Base-by-base conservation (phyloP, 2,113 vertebrate genomes). In the Hylia prasina region DNA sequence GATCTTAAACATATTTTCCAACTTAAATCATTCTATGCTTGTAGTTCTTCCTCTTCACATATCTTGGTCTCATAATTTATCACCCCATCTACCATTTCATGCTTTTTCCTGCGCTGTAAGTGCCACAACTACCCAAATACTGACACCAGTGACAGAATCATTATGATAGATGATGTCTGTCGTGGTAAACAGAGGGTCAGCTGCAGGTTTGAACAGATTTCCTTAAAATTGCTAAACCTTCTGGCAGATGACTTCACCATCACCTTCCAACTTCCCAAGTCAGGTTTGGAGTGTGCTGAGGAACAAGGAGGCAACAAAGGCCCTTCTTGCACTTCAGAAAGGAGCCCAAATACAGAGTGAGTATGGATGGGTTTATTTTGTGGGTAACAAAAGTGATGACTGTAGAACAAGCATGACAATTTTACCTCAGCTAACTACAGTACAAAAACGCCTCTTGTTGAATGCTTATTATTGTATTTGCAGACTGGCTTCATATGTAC, bases 381-480 rank as follows among this genome's bases (percentile, higher is more conserved):
- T 64, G 63, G 37, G 33, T 83, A 87, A 94, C 66, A 72, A 21
- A 88, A 86, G 63, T 60, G 31, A 61, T 10, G n/a, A 60, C 1
- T 88, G 80, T 91, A 58, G 69, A 75, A 73, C 71, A 94, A 90
- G 61, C 31, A 64, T 6, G 45, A 64, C 33, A 61, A 79, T 93
- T 91, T 93, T 90, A 91, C 37, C 31, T 91, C 88, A 87, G 33
- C 19, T 89, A 75, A 72, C 37, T 92, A 37, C 31, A 53, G 45
- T 12, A 63, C 63, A 81, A 81, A 93, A 95, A 70, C 5, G 17
- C 37, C 66, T 83, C 56, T 82, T 81, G 92, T 72, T 90, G 70
- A 94, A 95, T 80, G 56, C 30, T 71, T 77, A 24, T 89, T 92
- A 84, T 79, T 96, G 75, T 87, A 51, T 86, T 92, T 78, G 60